phyloP scores from a whole-genome alignment of 2,113 vertebrate genomes.

The Zosterops borbonicus region DNA sequence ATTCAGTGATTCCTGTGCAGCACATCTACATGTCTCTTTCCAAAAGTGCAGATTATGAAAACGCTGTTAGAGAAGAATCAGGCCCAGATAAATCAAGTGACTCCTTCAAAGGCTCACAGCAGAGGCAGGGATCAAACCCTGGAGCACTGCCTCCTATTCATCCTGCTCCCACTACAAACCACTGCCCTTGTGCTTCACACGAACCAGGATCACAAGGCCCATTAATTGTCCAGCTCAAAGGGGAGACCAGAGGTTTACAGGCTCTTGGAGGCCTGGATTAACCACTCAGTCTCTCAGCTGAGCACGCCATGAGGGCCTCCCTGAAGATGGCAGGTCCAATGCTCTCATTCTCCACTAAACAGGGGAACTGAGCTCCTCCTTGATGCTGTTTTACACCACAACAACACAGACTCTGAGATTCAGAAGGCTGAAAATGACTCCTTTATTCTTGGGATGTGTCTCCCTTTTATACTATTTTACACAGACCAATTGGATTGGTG shows the following conservation, averaged over 20 bases:
- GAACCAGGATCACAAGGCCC: conserved; percentile 21
- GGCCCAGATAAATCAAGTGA: conserved; percentile 36
- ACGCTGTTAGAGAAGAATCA: background rate
- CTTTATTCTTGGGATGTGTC: no score
- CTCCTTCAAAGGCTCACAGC: conserved; percentile 44
- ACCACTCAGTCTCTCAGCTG: background rate
- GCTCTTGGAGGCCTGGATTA: background rate
- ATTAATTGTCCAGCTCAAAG: conserved; percentile 38
- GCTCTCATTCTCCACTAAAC: background rate
- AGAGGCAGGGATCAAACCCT: conserved; percentile 17
- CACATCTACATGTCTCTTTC: background rate
- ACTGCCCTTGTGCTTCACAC: background rate
- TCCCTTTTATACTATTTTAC: no score
- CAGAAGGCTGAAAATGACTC: no score
- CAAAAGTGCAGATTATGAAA: conserved; percentile 1
- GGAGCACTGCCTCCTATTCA: background rate
- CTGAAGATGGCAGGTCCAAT: background rate
- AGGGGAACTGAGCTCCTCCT: background rate
- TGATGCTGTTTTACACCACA: no score
- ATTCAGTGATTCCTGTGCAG: background rate
- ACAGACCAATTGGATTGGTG: no score
- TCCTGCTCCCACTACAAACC: background rate
- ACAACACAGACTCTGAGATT: no score
- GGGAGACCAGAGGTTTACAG: conserved; percentile 18
- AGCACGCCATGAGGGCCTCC: background rate